Evolutionary conservation across 2,797 vertebrate genomes (phyloP).

Genomic region (Neoniphon sammara): DNA sequence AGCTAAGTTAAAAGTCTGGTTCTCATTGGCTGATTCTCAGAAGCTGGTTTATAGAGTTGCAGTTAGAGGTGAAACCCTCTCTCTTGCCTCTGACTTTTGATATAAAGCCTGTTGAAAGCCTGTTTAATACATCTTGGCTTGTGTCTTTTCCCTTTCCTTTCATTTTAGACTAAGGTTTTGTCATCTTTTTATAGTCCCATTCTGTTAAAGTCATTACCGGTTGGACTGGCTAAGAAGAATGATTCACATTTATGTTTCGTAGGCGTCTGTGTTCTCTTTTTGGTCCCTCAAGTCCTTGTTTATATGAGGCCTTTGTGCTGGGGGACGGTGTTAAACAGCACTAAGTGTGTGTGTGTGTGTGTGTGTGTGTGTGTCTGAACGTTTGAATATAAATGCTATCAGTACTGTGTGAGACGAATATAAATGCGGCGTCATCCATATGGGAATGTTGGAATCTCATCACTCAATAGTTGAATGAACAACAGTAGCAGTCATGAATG

Average conservation of each 20-base stretch:
- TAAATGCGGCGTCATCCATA: background rate
- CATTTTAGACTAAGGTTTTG: too few relatives aligned
- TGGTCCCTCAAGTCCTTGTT: slow-evolving; percentile 41
- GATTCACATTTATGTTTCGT: slow-evolving; percentile 39
- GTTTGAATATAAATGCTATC: background rate
- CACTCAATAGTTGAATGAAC: background rate
- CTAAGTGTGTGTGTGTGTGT: background rate
- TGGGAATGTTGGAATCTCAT: background rate
- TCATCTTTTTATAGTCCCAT: too few relatives aligned
- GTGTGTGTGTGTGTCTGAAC: background rate
- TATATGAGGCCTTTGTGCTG: slow-evolving; percentile 10
- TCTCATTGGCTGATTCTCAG: too few relatives aligned
- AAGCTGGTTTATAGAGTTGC: too few relatives aligned
- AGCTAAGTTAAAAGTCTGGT: too few relatives aligned
- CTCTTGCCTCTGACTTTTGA: too few relatives aligned
- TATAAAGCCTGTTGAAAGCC: too few relatives aligned
- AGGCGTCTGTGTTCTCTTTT: slow-evolving; percentile 28
- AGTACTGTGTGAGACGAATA: background rate
- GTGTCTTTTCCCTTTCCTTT: too few relatives aligned
- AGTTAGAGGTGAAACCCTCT: too few relatives aligned
- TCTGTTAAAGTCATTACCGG: background rate
- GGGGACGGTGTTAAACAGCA: background rate
- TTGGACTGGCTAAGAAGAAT: slow-evolving; percentile 30
- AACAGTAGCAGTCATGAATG: background rate
- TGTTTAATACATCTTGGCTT: too few relatives aligned